phyloP scores from a whole-genome alignment of 1,140 invertebrate genomes.

The Drosophila murphyi region DNA sequence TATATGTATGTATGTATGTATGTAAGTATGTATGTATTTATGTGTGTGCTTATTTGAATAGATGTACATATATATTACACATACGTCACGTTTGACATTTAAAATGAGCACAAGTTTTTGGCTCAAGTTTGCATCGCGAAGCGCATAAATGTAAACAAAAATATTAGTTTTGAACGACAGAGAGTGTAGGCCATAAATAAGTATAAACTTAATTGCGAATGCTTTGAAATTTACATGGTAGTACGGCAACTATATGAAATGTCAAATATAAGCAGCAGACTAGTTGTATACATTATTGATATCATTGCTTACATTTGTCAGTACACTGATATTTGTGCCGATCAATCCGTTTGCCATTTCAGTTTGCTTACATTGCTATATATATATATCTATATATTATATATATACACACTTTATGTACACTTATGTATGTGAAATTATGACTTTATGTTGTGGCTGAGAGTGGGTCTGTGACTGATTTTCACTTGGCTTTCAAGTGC shows the following conservation, averaged over 20 bases:
- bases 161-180: slow-evolving; percentile 2
- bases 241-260: neutral
- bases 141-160: slow-evolving; percentile 68
- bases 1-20: slow-evolving; percentile 6
- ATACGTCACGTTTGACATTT: slow-evolving; percentile 75
- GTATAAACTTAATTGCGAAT: slow-evolving; percentile 2
- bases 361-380: slow-evolving; percentile 66
- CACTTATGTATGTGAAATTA: slow-evolving; percentile 46
- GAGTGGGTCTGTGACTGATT: neutral
- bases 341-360: slow-evolving; percentile 73
- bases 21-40: slow-evolving; percentile 3
- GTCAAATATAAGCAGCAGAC: slow-evolving; percentile 4
- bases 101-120: slow-evolving; percentile 44
- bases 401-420: slow-evolving; percentile 27
- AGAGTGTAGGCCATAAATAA: slow-evolving; percentile 3
- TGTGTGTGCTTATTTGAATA: neutral
- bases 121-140: slow-evolving; percentile 39
- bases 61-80: slow-evolving; percentile 23
- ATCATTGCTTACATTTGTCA: slow-evolving; percentile 70
- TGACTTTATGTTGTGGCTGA: slow-evolving; percentile 35
- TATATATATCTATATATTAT: slow-evolving; percentile 9
- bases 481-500: slow-evolving; percentile 61
- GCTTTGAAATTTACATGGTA: neutral
- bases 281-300: neutral
- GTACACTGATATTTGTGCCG: slow-evolving; percentile 71